These are phyloP conservation scores for Artemisiospiza belli DNA, from an alignment of 2,113 vertebrate species.

Conservation along the genomic window DNA sequence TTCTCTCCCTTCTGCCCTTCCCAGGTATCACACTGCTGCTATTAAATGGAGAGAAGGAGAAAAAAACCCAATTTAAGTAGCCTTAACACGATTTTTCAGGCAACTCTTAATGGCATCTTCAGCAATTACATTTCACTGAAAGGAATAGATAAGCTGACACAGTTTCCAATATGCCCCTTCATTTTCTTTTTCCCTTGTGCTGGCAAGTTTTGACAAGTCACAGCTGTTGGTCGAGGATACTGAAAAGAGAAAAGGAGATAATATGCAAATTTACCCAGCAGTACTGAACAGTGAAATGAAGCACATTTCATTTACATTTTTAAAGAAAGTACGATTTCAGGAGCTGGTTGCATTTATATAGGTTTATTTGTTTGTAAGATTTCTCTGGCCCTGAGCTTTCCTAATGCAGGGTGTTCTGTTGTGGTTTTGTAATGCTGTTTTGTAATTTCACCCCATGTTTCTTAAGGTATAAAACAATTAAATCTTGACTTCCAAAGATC, in stretches of 20 bases:
- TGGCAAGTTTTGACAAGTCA: conserved; percentile 70
- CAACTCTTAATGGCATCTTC: conserved; percentile 56
- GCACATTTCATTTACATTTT: conserved; percentile 59
- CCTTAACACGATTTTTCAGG: conserved; percentile 44
- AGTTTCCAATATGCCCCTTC: conserved; percentile 58
- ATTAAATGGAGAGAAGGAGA: background rate
- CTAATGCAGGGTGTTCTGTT: background rate
- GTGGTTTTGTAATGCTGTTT: background rate
- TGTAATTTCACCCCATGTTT: background rate
- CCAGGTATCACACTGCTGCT: background rate
- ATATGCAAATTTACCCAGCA: conserved; percentile 58
- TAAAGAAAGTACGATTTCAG: background rate
- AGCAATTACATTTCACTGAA: conserved; percentile 66
- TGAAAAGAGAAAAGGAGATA: conserved; percentile 57
- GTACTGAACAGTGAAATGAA: conserved; percentile 14
- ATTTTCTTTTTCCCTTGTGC: conserved; percentile 56
- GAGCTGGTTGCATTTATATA: background rate
- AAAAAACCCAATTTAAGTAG: background rate
- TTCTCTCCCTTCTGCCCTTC: conserved; percentile 1
- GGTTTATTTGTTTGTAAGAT: conserved; percentile 1
- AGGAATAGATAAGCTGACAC: conserved; percentile 52
- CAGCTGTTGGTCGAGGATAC: conserved; percentile 66
- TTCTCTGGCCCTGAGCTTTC: background rate
- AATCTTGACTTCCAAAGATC: background rate
- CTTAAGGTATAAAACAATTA: conserved; percentile 5